Base-by-base conservation (phyloP, 1,140 invertebrate species). In the Pseudomyrmex pallidus region DNA sequence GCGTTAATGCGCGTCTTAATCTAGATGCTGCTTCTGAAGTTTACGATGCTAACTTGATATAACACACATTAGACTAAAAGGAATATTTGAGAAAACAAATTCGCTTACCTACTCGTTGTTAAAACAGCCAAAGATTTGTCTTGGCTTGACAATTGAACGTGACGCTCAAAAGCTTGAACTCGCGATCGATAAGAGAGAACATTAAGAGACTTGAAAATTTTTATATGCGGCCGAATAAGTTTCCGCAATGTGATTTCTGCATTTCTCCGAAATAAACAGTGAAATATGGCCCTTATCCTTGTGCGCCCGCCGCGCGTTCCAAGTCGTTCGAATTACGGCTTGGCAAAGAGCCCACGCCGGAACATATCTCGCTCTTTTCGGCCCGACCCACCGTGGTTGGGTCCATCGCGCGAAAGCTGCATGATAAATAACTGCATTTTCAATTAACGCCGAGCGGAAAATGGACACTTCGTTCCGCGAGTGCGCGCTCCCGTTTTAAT, bases 401-500 rank as follows among this genome's bases (percentile, higher is more conserved):
- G 35, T 70, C 20, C 66, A 50, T 72, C 66, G 66, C 54, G 76
- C 66, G 22, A 54, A 35, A 52, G 67, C 4, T 15, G 63, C 63
- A 87, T 76, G 88, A 91, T 90, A 88, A 90, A 90, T 88, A 89
- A 90, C 89, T 90, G 87, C 84, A 87, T 87, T 91, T 91, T 88
- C 88, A 89, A 91, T 91, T 90, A 90, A 90, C 83, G 76, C 46
- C 13, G 72, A 66, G 57, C 74, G 17, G 25, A 25, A 83, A 86
- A 83, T 74, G 44, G 72, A 70, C 76, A 82, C 82, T 87, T 87
- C 72, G 74, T 85, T 87, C 63, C 70, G 56, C 82, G 67, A 59
- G 61, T 35, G 35, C 35, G 35, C 35, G 35, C 35, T 54, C 17
- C 76, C 74, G 59, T 86, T 89, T 86, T 78, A 89, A 87, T 85